phyloP scores from a whole-genome alignment of 1,140 invertebrate species.

The Drosophila teissieri region DNA sequence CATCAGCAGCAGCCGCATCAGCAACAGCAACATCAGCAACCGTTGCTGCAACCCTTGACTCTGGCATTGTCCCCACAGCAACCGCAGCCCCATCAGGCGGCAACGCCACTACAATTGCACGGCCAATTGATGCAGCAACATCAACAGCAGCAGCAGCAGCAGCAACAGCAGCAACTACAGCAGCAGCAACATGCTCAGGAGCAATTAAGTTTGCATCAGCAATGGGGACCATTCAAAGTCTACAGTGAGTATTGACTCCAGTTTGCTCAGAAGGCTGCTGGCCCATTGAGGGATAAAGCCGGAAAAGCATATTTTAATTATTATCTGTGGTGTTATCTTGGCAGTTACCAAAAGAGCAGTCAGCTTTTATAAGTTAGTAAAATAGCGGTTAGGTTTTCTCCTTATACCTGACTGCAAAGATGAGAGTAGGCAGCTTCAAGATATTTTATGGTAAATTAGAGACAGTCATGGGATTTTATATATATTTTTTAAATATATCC shows the following conservation, averaged over 20 bases:
- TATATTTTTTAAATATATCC: too few species aligned
- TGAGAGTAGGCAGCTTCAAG: too few species aligned
- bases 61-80: conserved; percentile 78
- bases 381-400: neutral
- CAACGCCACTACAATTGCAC: conserved; percentile 67
- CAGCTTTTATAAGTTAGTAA: neutral
- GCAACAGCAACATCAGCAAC: conserved; percentile 65
- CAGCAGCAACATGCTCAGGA: conserved; percentile 55
- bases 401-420: neutral
- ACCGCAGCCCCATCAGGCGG: conserved; percentile 65
- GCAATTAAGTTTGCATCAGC: conserved; percentile 82
- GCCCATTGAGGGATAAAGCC: neutral
- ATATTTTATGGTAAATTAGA: too few species aligned
- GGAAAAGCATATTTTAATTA: conserved; percentile 13
- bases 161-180: conserved; percentile 26
- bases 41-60: conserved; percentile 72
- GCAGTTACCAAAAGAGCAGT: neutral
- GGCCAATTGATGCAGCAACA: conserved; percentile 82
- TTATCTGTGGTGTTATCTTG: neutral
- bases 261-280: conserved; percentile 7
- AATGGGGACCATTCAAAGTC: conserved; percentile 86
- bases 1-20: conserved; percentile 83
- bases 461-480: too few species aligned
- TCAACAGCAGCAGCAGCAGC: conserved; percentile 65
- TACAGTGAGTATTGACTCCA: conserved; percentile 87